Evolutionary conservation across 2,888 invertebrate species (phyloP), one percentile per base, ranked within the genome.

Genomic region (Dolichomitus sp.): DNA sequence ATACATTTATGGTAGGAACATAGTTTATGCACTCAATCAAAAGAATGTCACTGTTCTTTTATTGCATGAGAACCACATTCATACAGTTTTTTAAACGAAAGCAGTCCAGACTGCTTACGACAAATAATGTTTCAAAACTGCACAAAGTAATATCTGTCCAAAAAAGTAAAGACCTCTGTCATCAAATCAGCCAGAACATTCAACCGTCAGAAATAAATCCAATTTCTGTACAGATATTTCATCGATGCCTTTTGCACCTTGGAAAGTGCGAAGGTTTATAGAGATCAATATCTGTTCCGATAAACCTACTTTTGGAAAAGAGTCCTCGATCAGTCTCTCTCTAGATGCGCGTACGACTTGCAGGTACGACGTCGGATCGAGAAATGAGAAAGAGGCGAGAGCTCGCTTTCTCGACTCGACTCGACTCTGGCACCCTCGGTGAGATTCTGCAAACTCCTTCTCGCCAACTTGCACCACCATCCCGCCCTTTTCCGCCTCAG

Each of bases 381-480:
- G 57, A 40, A 30, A 33, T 50, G 33, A 40, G 52, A 61, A 63
- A 61, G 50, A 42, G 30, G 19, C 37, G 6, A 57, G 57, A 6
- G 37, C 42, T 52, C 61, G 63, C 11, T 63, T 61, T 42, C 17
- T 17, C 45, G 30, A 33, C 12, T 69, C 73, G 40, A 45, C 57
- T 68, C 37, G 40, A n/a, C 27, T 9, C n/a, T 30, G 27, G 42
- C 69, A 40, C 66, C 59, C 50, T 68, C 68, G 40, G 52, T 30
- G 61, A 61, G 40, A 68, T 59, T 33, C 17, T n/a, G 57, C 33
- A 59, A 59, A 33, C 57, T 59, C 57, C 33, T 50, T 50, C 27
- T 54, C 74, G 68, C 66, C 27, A 77, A 77, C 50, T 73, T 77
- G 52, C 23, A 42, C 42, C 75, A 40, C 69, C 66, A 12, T 76